A percentile compares a stretch with the other conserved stretches of the same genome.
Evolutionary conservation across 1,140 invertebrate species (phyloP).

Genomic region (Melipona quadrifasciata): DNA sequence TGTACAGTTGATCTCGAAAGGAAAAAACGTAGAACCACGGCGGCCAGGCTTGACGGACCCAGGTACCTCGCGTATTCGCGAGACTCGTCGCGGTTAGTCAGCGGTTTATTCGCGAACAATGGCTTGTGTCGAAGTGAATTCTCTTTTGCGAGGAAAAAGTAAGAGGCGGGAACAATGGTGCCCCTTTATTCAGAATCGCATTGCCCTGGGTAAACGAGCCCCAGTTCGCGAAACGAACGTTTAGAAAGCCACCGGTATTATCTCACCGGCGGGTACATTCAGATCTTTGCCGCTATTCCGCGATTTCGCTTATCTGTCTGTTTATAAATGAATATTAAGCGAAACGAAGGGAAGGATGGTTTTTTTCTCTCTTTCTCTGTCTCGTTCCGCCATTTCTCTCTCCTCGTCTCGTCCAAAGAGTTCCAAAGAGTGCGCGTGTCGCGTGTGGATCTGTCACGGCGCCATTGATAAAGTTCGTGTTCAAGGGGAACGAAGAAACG

Average conservation of each 20-base stretch:
- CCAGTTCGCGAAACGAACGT: not conserved
- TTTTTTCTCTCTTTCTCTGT: too few relatives aligned
- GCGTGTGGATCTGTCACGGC: not conserved
- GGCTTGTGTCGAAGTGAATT: not conserved
- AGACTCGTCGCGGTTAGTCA: not conserved
- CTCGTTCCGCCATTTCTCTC: too few relatives aligned
- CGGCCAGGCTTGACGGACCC: not conserved
- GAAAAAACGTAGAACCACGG: not conserved
- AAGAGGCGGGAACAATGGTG: constrained; percentile 6
- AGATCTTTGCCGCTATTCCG: not conserved
- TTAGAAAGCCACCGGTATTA: constrained; percentile 3
- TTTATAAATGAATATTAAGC: not conserved
- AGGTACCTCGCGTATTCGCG: constrained; percentile 8
- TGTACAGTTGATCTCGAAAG: not conserved
- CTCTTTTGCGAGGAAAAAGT: constrained; percentile 14
- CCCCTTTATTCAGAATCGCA: constrained; percentile 2
- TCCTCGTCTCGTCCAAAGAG: not conserved
- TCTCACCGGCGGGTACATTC: not conserved
- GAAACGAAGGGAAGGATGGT: not conserved
- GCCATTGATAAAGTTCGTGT: not conserved
- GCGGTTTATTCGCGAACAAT: constrained; percentile 3
- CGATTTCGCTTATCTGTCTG: not conserved
- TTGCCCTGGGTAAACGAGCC: constrained; percentile 23
- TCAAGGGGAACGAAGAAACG: too few relatives aligned
- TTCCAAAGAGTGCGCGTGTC: too few relatives aligned